Base-by-base conservation (phyloP, 2,888 invertebrate genomes). In the Bimastos eiseni region DNA sequence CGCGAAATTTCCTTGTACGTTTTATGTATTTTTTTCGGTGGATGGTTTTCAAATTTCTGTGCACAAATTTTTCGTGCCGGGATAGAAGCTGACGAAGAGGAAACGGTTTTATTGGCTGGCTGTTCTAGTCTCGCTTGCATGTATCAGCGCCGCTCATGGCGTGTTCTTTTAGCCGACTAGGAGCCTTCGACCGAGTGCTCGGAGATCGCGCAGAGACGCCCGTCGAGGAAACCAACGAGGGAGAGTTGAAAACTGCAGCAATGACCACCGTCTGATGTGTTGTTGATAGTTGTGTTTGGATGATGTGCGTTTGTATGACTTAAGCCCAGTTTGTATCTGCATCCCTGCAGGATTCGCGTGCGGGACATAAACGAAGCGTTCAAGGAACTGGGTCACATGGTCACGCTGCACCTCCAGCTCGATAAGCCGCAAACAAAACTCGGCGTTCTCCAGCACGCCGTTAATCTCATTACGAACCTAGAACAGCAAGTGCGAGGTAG, bases 301-400 rank as follows among this genome's bases (percentile, higher is more conserved):
- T 38, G 36, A 36, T 38, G 37, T 38, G 88, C 33, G 36, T 88
- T 88, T 88, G 38, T 88, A 8, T 88, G 36, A 38, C 38, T 88
- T 38, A 37, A n/a, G 88, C 33, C 11, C 83, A 21, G n/a, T 90
- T 70, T 90, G 34, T 90, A 3, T 90, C 83, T n/a, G n/a, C n/a
- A n/a, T n/a, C n/a, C n/a, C n/a, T n/a, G n/a, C n/a, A 98, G 99
- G 96, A 98, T 99, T 96, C 97, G 99, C 94, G 99, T 99, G 95
- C 97, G 99, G 93, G 99, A 99, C 95, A 99, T 99, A 95, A 99
- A 99, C 96, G 98, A 99, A 95, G 99, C 99, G 92, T 96, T 99
- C 93, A 99, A 99, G 96, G 99, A 99, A 96, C 96, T 99, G 92
- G 99, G 99, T 19, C 96, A 98, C 94, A 99, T 99, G 98, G 98